phyloP scores from a whole-genome alignment of 2,113 vertebrate genomes.

The Ancistrus triradiatus region DNA sequence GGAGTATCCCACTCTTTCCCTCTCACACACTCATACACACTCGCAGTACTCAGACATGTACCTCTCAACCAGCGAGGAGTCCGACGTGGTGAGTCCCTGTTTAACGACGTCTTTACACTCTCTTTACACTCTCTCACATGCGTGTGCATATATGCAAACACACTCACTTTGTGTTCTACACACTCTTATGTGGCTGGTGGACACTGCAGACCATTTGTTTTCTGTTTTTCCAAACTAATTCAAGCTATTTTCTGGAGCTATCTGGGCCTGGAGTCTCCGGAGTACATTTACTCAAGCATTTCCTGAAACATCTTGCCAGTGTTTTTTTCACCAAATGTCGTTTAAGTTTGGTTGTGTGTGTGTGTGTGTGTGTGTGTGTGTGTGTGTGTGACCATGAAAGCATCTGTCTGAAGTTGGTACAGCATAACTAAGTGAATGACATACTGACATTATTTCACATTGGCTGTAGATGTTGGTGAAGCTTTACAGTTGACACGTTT shows the following conservation, averaged over 20 bases:
- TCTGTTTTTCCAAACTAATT: constrained; percentile 26
- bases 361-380: constrained; percentile 1
- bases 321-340: neutral
- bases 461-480: neutral
- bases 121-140: constrained; percentile 1
- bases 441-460: constrained; percentile 6
- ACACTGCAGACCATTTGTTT: neutral
- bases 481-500: no score
- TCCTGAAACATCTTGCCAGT: constrained; percentile 15
- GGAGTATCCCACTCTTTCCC: constrained; percentile 27
- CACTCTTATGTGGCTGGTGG: constrained; percentile 1
- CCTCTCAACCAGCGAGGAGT: constrained; percentile 50
- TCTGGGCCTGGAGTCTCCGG: constrained; percentile 9
- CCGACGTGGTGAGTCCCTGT: constrained; percentile 45
- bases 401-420: neutral
- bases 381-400: neutral
- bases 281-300: constrained; percentile 6
- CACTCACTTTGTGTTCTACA: constrained; percentile 1
- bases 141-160: constrained; percentile 1
- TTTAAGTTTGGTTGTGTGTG: neutral
- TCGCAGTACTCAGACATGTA: constrained; percentile 40
- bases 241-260: constrained; percentile 18
- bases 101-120: constrained; percentile 19
- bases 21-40: constrained; percentile 21
- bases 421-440: neutral